A percentile compares a stretch with the other conserved stretches of the same genome.
Evolutionary conservation across 2,888 invertebrate species (phyloP).

Genomic region (Tenodera sinensis): DNA sequence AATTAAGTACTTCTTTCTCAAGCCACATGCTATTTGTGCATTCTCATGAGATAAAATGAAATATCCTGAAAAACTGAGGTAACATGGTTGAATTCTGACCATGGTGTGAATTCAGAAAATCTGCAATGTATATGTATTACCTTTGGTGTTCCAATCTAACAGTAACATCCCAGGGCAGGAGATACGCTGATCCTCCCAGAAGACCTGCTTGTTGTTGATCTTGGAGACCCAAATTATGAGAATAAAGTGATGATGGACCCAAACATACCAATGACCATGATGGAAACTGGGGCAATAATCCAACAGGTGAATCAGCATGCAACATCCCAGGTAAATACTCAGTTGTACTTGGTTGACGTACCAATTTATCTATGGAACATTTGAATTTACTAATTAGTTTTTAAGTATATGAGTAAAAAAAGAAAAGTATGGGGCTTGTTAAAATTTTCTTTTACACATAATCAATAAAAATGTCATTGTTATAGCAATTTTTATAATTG

Average conservation of each 20-base stretch:
- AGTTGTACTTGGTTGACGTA: conserved; percentile 74
- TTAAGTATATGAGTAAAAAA: too few relatives aligned
- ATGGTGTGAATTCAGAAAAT: neutral
- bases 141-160: conserved; percentile 52
- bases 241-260: conserved; percentile 87
- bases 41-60: neutral
- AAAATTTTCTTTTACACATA: too few relatives aligned
- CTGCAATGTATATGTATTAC: neutral
- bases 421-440: too few relatives aligned
- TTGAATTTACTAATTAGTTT: too few relatives aligned
- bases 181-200: conserved; percentile 80
- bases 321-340: conserved; percentile 92
- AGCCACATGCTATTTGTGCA: neutral
- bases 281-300: conserved; percentile 77
- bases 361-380: conserved; percentile 52
- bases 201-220: conserved; percentile 87
- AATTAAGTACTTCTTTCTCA: too few relatives aligned
- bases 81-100: neutral
- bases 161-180: conserved; percentile 91
- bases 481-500: too few relatives aligned
- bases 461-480: too few relatives aligned
- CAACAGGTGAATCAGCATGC: conserved; percentile 70
- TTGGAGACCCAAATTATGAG: conserved; percentile 78
- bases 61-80: neutral
- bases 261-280: conserved; percentile 89